phyloP scores from a whole-genome alignment of 2,797 vertebrate species.

The Sebastes nivosus region DNA sequence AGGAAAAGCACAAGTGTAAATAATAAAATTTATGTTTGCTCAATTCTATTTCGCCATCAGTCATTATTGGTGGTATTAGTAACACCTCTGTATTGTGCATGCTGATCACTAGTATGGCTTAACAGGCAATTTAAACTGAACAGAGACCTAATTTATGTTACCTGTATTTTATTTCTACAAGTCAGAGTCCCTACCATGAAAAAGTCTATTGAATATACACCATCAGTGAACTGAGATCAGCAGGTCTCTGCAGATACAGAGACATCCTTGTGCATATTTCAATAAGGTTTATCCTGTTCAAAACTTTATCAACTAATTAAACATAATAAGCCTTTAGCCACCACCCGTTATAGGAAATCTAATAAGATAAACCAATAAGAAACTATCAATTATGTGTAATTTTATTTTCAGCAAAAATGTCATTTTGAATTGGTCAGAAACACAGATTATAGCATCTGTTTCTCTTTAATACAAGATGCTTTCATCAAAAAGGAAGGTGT shows the following conservation, averaged over 20 bases:
- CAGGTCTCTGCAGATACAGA: neutral
- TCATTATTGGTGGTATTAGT: neutral
- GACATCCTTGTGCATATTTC: neutral
- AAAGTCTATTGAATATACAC: neutral
- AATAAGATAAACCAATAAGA: neutral
- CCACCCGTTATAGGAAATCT: neutral
- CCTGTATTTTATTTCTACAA: neutral
- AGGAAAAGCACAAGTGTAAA: neutral
- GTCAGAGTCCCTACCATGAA: neutral
- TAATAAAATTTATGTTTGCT: neutral
- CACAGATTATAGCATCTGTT: neutral
- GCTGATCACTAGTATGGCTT: neutral
- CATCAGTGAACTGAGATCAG: neutral
- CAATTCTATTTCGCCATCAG: neutral
- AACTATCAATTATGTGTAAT: neutral
- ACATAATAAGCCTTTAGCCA: neutral
- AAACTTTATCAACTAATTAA: neutral
- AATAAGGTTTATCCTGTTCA: neutral
- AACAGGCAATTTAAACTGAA: neutral
- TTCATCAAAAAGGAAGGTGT: neutral
- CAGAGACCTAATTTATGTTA: neutral
- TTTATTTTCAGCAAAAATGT: neutral
- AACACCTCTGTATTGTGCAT: neutral
- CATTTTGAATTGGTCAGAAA: neutral
- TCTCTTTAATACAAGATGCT: conserved; percentile 46